Percentiles rank a stretch among this genome's conserved stretches.
phyloP scores from a whole-genome alignment of 1,140 invertebrate genomes.

The Trichonephila clavipes region DNA sequence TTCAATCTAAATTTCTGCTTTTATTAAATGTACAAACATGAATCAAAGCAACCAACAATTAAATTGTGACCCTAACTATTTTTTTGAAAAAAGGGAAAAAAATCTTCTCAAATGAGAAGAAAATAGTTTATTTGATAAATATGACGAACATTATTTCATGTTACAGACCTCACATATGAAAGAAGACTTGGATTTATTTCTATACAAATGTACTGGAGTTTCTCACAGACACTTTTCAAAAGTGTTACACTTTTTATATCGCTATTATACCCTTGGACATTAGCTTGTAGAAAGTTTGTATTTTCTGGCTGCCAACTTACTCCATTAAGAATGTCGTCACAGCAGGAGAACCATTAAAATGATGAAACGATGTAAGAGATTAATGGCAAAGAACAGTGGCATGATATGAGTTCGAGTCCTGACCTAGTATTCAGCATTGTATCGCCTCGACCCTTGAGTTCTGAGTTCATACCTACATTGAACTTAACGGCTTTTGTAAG shows the following conservation, averaged over 20 bases:
- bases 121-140: no score
- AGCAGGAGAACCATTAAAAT: slow-evolving; percentile 38
- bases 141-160: no score
- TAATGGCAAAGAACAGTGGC: slow-evolving; percentile 10
- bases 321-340: slow-evolving; percentile 34
- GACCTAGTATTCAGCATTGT: slow-evolving; percentile 14
- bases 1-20: no score
- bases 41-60: no score
- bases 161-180: no score
- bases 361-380: slow-evolving; percentile 9
- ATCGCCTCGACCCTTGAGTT: neutral
- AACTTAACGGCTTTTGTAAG: slow-evolving; percentile 18
- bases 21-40: no score
- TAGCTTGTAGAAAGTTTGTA: slow-evolving; percentile 25
- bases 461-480: neutral
- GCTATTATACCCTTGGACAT: neutral
- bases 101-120: no score
- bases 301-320: slow-evolving; percentile 6
- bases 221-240: neutral
- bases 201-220: neutral
- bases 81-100: no score
- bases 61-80: no score
- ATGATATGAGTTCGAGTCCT: slow-evolving; percentile 14
- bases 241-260: neutral
- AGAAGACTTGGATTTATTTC: no score